Percentiles rank a stretch among this genome's conserved stretches.
phyloP scores from a whole-genome alignment of 2,888 invertebrate species.

The Caenorhabditis japonica region DNA sequence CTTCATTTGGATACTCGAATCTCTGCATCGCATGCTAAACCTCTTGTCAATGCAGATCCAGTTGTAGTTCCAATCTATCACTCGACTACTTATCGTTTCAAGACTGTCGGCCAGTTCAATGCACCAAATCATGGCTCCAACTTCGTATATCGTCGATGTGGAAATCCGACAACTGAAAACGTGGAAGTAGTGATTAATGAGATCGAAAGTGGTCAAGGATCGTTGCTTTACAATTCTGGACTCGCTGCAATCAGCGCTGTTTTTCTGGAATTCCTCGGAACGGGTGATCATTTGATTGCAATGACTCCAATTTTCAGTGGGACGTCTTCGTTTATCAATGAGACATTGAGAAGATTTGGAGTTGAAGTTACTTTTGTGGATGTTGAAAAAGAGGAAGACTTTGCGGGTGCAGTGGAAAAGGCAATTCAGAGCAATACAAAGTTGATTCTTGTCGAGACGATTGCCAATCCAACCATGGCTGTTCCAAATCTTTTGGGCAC shows the following conservation, averaged over 20 bases:
- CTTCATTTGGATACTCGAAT: conserved; percentile 48
- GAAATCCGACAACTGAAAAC: conserved; percentile 66
- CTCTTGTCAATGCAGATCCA: conserved; percentile 55
- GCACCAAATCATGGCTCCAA: conserved; percentile 58
- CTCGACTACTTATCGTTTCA: conserved; percentile 56
- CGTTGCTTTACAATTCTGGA: conserved; percentile 63
- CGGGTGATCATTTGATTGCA: conserved; percentile 78
- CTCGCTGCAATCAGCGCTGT: conserved; percentile 75
- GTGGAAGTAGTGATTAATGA: conserved; percentile 63
- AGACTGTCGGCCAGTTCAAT: conserved; percentile 52
- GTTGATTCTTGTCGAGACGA: conserved; percentile 78
- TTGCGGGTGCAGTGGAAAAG: conserved; percentile 72
- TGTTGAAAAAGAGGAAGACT: conserved; percentile 50
- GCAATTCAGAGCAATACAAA: conserved; percentile 77
- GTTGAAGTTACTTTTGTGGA: conserved; percentile 69
- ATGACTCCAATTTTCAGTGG: conserved; percentile 77
- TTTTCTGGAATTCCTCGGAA: conserved; percentile 76
- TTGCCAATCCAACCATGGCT: conserved; percentile 78
- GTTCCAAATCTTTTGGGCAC: conserved; percentile 77
- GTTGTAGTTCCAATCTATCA: conserved; percentile 65
- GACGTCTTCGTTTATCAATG: conserved; percentile 73
- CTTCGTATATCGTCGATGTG: conserved; percentile 61
- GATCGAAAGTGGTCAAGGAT: conserved; percentile 63
- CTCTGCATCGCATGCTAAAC: conserved; percentile 53
- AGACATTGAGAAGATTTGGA: conserved; percentile 72